Base-by-base conservation (phyloP, 2,888 invertebrate genomes). In the Fragum whitleyi region DNA sequence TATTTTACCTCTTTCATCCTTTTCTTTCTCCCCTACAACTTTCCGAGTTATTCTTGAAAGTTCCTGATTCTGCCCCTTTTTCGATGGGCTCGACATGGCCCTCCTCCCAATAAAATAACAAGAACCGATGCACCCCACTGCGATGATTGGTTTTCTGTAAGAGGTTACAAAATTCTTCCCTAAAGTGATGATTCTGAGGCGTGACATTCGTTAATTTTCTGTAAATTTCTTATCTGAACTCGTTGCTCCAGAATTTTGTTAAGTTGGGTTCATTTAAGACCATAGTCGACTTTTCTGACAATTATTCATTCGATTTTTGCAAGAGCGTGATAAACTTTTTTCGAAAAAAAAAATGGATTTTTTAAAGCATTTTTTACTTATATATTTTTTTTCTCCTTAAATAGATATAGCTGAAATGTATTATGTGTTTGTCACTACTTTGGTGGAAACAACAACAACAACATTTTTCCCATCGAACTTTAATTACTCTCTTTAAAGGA, bases 1-100 rank as follows among this genome's bases (percentile, higher is more conserved):
- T n/a, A n/a, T n/a, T n/a, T 29, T 62, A 73, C 73, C 73, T 73
- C 62, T 73, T 9, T 3, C 29, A 14, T 26, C 19, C 29, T 65
- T 65, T 47, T 51, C 51, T 62, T 62, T 51, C 19, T 47, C 21
- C 5, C n/a, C 51, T 28, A 73, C 65, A 65, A 32, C 36, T 47
- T 32, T 65, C 16, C 73, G 36, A 5, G 73, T 73, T 47, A 61
- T 28, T n/a, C 28, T 68, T 6, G 21, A 26, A 28, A 1, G 21
- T 28, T 53, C 32, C 51, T 28, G 14, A 51, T 28, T 19, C 16
- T 1, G 11, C 26, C 53, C 69, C 36, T 51, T 69, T 32, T 51
- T 69, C 53, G 36, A 42, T 14, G 42, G 36, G 26, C 21, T 42
- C 42, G 65, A 65, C 65, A 65, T 65, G 42, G 21, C 26, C 21